Conservation (phyloP, 2,888 invertebrate genomes). For the Leptinotarsa tumamoca region DNA sequence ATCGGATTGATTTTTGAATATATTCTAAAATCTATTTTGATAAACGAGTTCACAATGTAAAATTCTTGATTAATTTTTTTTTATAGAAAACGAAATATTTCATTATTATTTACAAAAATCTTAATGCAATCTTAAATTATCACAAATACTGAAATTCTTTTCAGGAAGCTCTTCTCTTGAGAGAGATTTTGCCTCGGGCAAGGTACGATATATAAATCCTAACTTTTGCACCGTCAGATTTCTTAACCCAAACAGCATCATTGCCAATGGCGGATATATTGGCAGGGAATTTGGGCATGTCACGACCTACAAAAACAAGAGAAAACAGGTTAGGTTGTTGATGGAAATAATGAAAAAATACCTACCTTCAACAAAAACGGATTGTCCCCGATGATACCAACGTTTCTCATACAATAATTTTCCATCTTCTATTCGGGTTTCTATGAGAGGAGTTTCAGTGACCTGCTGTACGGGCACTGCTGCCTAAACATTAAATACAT, state of each 20-base stretch:
- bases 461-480: conserved; percentile 41
- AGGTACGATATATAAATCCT: conserved; percentile 87
- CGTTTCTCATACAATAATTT: conserved; percentile 92
- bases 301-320: conserved; percentile 77
- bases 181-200: conserved; percentile 87
- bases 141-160: neutral
- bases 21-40: no score
- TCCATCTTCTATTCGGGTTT: conserved; percentile 94
- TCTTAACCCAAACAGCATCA: conserved; percentile 94
- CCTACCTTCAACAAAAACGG: conserved; percentile 74
- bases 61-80: no score
- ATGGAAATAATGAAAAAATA: neutral
- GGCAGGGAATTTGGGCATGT: conserved; percentile 85
- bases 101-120: conserved; percentile 12
- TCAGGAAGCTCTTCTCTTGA: conserved; percentile 85
- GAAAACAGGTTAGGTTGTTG: neutral
- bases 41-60: no score
- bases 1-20: no score
- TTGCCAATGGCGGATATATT: conserved; percentile 92
- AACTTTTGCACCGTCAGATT: conserved; percentile 84
- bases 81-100: neutral
- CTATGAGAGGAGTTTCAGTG: conserved; percentile 70
- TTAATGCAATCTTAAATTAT: conserved; percentile 2
- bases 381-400: conserved; percentile 96
- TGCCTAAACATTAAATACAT: conserved; percentile 26